Percentiles rank a stretch among this genome's conserved stretches.
These are phyloP conservation scores for Bufotes viridis DNA, from an alignment of 2,797 vertebrate species.

Conservation along the genomic window DNA sequence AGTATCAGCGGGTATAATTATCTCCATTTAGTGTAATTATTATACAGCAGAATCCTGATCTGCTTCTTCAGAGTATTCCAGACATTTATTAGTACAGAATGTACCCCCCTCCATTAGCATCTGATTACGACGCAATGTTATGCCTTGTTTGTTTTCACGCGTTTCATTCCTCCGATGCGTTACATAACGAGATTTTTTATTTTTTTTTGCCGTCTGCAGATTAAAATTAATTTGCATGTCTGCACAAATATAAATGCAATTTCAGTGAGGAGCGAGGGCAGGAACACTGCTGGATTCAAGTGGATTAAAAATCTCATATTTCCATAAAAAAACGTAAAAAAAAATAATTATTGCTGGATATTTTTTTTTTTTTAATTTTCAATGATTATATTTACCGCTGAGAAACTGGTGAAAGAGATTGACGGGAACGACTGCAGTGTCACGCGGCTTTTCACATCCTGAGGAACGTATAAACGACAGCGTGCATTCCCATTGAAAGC, in stretches of 20 bases:
- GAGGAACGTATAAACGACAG: too few species aligned
- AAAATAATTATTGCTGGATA: background rate
- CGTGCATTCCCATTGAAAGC: too few species aligned
- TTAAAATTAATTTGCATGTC: conserved; percentile 29
- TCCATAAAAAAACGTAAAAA: background rate
- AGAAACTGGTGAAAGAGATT: background rate
- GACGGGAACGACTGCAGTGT: background rate
- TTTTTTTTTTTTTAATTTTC: background rate
- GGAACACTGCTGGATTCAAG: background rate
- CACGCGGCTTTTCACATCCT: too few species aligned
- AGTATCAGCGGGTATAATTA: conserved; percentile 48
- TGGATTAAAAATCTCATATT: conserved; percentile 3
- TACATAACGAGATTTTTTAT: conserved; percentile 24
- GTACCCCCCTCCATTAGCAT: conserved; percentile 19
- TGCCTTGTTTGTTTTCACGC: conserved; percentile 31
- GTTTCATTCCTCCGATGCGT: background rate
- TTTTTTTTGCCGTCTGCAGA: background rate
- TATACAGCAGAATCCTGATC: conserved; percentile 38
- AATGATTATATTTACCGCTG: background rate
- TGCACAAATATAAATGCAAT: background rate
- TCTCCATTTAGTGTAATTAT: conserved; percentile 46
- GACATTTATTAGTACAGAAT: conserved; percentile 37
- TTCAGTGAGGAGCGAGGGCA: background rate
- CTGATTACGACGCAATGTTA: conserved; percentile 1
- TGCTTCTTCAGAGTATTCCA: conserved; percentile 23